Evolutionary conservation across 1,140 invertebrate genomes (phyloP).

Genomic region (Nasonia giraulti): DNA sequence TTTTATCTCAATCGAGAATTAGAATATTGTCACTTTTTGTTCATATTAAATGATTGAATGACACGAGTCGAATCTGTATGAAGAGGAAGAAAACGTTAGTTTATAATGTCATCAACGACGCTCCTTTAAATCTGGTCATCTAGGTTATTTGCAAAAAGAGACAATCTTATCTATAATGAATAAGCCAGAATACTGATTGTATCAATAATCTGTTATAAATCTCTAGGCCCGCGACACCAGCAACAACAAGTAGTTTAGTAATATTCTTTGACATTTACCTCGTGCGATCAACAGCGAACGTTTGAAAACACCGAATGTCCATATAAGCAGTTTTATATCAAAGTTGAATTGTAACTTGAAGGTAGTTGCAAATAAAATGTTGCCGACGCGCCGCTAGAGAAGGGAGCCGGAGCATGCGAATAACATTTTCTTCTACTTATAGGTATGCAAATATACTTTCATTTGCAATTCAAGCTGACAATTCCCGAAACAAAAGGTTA

Average conservation of each 20-base stretch:
- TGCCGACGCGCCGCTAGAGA: neutral
- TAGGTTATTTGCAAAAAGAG: slow-evolving; percentile 40
- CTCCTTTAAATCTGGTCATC: slow-evolving; percentile 15
- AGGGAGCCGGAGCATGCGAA: neutral
- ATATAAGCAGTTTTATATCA: slow-evolving; percentile 69
- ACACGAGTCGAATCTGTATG: slow-evolving; percentile 33
- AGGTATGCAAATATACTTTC: neutral
- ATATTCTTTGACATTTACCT: slow-evolving; percentile 54
- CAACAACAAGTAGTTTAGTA: slow-evolving; percentile 27
- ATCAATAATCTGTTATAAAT: slow-evolving; percentile 26
- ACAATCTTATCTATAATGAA: neutral
- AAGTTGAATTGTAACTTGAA: slow-evolving; percentile 64
- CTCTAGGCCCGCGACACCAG: neutral
- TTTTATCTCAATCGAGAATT: slow-evolving; percentile 29
- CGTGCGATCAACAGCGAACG: slow-evolving; percentile 53
- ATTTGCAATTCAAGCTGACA: neutral
- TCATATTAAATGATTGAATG: slow-evolving; percentile 20
- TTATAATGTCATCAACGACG: slow-evolving; percentile 29
- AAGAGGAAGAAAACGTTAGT: slow-evolving; percentile 28
- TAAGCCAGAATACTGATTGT: neutral
- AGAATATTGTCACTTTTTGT: slow-evolving; percentile 31
- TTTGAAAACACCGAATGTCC: slow-evolving; percentile 63
- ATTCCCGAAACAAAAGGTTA: too few species aligned
- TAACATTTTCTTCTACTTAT: neutral
- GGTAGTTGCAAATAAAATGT: slow-evolving; percentile 51